phyloP scores from a whole-genome alignment of 1,140 invertebrate species.

The Cotesia vestalis region DNA sequence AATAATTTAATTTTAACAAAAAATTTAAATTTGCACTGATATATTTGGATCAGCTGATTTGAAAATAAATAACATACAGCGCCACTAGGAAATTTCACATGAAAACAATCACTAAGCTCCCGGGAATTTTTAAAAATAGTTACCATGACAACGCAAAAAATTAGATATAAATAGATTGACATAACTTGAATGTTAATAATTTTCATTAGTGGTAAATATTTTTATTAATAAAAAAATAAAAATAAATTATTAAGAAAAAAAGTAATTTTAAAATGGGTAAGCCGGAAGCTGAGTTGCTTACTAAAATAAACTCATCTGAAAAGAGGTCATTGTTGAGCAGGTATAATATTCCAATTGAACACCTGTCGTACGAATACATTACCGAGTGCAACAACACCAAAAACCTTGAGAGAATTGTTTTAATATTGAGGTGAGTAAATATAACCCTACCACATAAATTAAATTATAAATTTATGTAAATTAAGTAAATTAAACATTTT shows the following conservation, averaged over 20 bases:
- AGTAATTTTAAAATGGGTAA: slow-evolving; percentile 39
- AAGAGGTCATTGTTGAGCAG: slow-evolving; percentile 64
- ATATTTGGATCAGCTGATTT: no score
- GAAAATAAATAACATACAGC: no score
- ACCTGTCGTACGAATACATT: slow-evolving; percentile 71
- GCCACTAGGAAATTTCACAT: no score
- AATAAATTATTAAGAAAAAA: neutral
- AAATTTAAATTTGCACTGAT: no score
- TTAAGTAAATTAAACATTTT: slow-evolving; percentile 10
- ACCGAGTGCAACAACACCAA: slow-evolving; percentile 64
- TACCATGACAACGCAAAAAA: slow-evolving; percentile 42
- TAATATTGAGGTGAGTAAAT: slow-evolving; percentile 64
- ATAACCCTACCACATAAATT: neutral
- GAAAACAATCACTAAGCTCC: neutral
- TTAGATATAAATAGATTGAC: slow-evolving; percentile 30
- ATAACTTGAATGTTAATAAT: slow-evolving; percentile 15
- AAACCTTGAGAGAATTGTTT: slow-evolving; percentile 71
- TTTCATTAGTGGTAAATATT: neutral
- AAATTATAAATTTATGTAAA: neutral
- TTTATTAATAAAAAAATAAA: neutral
- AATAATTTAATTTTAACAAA: no score
- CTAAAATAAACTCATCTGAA: slow-evolving; percentile 4
- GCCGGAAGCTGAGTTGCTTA: slow-evolving; percentile 35
- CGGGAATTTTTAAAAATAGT: slow-evolving; percentile 24
- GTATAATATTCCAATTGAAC: slow-evolving; percentile 69